A percentile compares a stretch with the other conserved stretches of the same genome.
phyloP scores from a whole-genome alignment of 2,797 vertebrate species.

The Poecilia gillii region DNA sequence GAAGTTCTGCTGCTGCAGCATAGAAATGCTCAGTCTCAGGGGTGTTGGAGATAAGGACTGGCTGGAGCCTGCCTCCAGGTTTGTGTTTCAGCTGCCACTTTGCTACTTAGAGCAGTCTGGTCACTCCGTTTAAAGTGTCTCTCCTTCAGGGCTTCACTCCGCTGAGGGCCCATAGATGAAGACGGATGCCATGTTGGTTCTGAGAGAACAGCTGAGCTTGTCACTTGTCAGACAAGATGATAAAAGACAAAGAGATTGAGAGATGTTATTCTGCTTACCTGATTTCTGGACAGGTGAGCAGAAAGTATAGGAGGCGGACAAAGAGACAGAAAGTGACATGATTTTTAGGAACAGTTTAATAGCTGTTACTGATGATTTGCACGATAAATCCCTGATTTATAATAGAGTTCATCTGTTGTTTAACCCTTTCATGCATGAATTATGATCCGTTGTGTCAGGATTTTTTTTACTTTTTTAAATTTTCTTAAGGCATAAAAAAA shows the following conservation, averaged over 20 bases:
- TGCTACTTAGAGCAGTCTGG: slow-evolving; percentile 14
- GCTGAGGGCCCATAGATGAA: slow-evolving; percentile 6
- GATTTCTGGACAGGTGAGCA: neutral
- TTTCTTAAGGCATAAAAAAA: too few species aligned
- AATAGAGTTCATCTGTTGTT: neutral
- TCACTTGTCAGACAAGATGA: neutral
- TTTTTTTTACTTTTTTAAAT: too few species aligned
- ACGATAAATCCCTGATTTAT: neutral
- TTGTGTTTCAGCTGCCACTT: slow-evolving; percentile 50
- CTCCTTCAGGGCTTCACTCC: slow-evolving; percentile 11
- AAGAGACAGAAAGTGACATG: neutral
- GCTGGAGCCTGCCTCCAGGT: slow-evolving; percentile 34
- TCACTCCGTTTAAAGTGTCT: slow-evolving; percentile 10
- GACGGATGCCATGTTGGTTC: slow-evolving; percentile 17
- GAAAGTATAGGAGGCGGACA: neutral
- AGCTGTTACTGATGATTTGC: neutral
- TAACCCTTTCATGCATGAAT: too few species aligned
- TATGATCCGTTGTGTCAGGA: too few species aligned
- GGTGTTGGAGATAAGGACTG: slow-evolving; percentile 23
- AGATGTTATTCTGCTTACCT: neutral
- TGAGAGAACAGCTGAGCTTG: neutral
- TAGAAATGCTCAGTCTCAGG: slow-evolving; percentile 40
- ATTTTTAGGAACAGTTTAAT: neutral
- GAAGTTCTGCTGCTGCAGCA: slow-evolving; percentile 51
- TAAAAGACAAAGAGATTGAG: slow-evolving; percentile 12